Evolutionary conservation across 2,113 vertebrate genomes (phyloP), one percentile per base, ranked within the genome.

Genomic region (Xenopus tropicalis): DNA sequence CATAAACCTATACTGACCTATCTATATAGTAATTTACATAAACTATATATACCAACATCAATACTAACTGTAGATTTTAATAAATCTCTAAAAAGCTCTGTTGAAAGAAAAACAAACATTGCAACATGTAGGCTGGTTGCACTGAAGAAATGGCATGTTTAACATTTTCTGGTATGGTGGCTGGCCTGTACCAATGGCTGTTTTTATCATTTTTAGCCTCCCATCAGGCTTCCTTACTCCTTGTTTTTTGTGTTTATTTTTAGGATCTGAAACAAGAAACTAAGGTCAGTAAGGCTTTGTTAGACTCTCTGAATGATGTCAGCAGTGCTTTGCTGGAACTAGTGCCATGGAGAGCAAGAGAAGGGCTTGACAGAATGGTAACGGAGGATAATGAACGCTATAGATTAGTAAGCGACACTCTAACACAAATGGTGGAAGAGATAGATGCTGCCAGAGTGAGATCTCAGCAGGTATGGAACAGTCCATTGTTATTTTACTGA

Each of bases 311-410:
- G 74, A 98, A 98, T 69, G 96, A 98, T 78, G 87, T 94, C 69
- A 94, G 95, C 83, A 84, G 88, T 46, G 92, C 94, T 25, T 91
- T 99, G 56, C 83, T 97, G 82, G 96, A 98, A 70, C 87, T 98
- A 75, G 94, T 98, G 29, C 97, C 97, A 0, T 99, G 97, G 97
- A 91, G 96, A 74, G 93, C 93, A 0, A 88, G 96, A 61, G 97
- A 96, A 82, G 91, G 93, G 4, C 92, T 99, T 8, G 95, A 98
- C 84, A 95, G 92, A 78, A 88, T 95, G 86, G 90, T 99, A 70
- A 91, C 89, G 0, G 94, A 98, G 57, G 93, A 94, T 86, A 98
- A 95, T 0, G 91, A 96, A 1, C 93, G 94, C 11, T 99, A 94
- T 85, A 88, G 83, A 80, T 78, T 86, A 48, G 89, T 93, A 78